Base-by-base conservation (phyloP, 2,113 vertebrate species). In the Bos javanicus region DNA sequence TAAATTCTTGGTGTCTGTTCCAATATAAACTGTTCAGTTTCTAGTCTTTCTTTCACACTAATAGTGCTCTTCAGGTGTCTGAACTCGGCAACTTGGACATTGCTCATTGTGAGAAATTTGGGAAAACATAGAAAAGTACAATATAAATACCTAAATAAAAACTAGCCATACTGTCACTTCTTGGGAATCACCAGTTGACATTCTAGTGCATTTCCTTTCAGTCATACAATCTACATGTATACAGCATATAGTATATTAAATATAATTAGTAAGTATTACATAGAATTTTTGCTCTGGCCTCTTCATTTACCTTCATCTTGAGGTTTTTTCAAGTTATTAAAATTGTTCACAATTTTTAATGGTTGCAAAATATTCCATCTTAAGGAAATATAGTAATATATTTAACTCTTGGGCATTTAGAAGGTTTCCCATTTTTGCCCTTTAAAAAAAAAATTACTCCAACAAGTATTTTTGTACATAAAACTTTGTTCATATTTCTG, bases 81-180 rank as follows among this genome's bases (percentile, higher is more conserved):
- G 48, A 83, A 78, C 16, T 78, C 30, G 36, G 52, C n/a, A 85
- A 91, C 62, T 21, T 96, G 67, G 36, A 97, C 28, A 54, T 46
- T 78, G 23, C 6, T 78, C 56, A 57, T 50, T 30, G 15, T 52
- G 14, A 92, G 90, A 90, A 89, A 74, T 82, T 43, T 64, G 85
- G 78, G 84, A 54, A 97, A 60, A 95, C 17, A 64, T 17, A 94
- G 89, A 83, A 83, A 87, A 78, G 50, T 67, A 87, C 3, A 90
- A 57, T 76, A 90, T 23, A 92, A 74, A 96, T 56, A 85, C 81
- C 52, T 74, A 95, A 94, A 92, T 76, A 83, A 76, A 84, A 87
- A 28, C 46, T 2, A 81, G 23, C 11, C 30, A 84, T 26, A 67
- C 64, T 67, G 52, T 86, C 48, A 74, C 67, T 17, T 54, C 19